phyloP scores from a whole-genome alignment of 2,888 invertebrate species.

The Rhopalosiphum nymphaeae region DNA sequence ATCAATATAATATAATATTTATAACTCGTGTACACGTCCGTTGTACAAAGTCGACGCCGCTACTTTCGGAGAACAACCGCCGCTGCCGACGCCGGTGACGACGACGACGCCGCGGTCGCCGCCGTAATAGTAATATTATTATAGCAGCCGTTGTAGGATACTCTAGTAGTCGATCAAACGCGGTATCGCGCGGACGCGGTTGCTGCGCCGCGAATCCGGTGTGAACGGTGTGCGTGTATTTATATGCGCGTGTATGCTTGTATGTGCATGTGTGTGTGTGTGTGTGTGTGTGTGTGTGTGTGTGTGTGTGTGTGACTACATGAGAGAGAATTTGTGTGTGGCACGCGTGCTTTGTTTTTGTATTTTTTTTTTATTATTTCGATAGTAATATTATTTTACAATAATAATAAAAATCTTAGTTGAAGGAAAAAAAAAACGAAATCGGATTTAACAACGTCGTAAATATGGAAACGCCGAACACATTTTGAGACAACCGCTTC shows the following conservation, averaged over 20 bases:
- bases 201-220: conserved; percentile 22
- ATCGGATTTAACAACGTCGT: not conserved
- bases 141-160: not conserved
- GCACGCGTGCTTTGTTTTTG: not conserved
- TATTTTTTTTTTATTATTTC: not conserved
- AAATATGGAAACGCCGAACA: not conserved
- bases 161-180: conserved; percentile 55
- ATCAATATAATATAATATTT: too few species aligned
- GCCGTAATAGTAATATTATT: not conserved
- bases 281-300: not conserved
- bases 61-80: not conserved
- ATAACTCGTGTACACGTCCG: not conserved
- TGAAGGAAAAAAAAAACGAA: not conserved
- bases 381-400: not conserved
- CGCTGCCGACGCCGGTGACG: not conserved
- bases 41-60: not conserved
- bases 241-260: not conserved
- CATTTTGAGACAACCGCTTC: conserved; percentile 4
- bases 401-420: not conserved
- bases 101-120: not conserved
- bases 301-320: not conserved
- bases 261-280: not conserved
- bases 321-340: not conserved
- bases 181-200: conserved; percentile 58
- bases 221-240: conserved; percentile 36